Percentiles rank a stretch among this genome's conserved stretches.
These are phyloP conservation scores for Elysia chlorotica DNA, from an alignment of 1,140 invertebrate species.

Conservation along the genomic window DNA sequence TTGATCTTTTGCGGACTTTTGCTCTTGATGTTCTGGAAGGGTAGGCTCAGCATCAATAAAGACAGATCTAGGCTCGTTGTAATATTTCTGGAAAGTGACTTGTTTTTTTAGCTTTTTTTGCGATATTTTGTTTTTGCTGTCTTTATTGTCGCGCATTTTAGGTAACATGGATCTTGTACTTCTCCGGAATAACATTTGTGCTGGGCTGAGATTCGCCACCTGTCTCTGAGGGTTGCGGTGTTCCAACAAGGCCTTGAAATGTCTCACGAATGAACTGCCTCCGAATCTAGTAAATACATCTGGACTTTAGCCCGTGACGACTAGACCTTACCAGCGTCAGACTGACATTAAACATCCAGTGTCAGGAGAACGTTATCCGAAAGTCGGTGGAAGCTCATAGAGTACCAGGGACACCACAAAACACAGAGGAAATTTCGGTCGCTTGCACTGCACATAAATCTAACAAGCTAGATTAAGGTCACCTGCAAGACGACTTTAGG, in stretches of 20 bases:
- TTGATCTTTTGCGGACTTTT: neutral
- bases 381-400: too few relatives aligned
- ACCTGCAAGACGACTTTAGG: too few relatives aligned
- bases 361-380: too few relatives aligned
- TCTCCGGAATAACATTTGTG: conserved; percentile 31
- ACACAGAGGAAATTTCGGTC: too few relatives aligned
- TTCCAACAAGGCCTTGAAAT: conserved; percentile 33
- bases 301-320: too few relatives aligned
- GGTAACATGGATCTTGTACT: conserved; percentile 29
- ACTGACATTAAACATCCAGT: too few relatives aligned
- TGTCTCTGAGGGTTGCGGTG: conserved; percentile 32
- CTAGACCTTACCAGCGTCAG: too few relatives aligned
- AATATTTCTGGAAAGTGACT: conserved; percentile 11
- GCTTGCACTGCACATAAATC: too few relatives aligned
- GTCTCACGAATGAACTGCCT: too few relatives aligned
- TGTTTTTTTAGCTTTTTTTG: conserved; percentile 18
- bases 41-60: neutral
- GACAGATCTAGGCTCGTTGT: conserved; percentile 11
- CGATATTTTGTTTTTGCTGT: neutral
- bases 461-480: too few relatives aligned
- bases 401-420: too few relatives aligned
- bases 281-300: too few relatives aligned
- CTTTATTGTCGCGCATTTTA: neutral
- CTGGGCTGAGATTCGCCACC: conserved; percentile 32
- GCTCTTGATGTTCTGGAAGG: neutral